These are phyloP conservation scores for Lepisosteus osseus DNA, from an alignment of 2,113 vertebrate species.

Conservation along the genomic window DNA sequence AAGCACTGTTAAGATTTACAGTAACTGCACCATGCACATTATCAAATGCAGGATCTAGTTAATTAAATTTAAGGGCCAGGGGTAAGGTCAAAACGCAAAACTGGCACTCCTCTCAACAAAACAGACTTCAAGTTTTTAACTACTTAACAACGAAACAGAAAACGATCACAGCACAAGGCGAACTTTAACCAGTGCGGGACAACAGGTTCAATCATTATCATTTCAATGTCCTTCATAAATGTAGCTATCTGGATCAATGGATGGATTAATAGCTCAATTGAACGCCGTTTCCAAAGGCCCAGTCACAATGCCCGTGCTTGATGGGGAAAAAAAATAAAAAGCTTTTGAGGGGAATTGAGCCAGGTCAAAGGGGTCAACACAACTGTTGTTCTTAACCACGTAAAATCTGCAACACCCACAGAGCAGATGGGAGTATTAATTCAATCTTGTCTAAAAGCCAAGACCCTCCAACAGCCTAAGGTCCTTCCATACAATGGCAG, in stretches of 20 bases:
- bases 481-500: not conserved
- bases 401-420: constrained; percentile 7
- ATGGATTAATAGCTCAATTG: not conserved
- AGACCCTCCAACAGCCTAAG: not conserved
- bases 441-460: constrained; percentile 3
- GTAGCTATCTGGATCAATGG: not conserved
- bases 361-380: constrained; percentile 23
- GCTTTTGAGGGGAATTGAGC: constrained; percentile 4
- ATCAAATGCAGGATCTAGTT: too few relatives aligned
- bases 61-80: too few relatives aligned
- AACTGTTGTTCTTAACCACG: constrained; percentile 11
- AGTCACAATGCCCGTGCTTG: not conserved
- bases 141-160: too few relatives aligned
- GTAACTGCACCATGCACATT: too few relatives aligned
- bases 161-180: not conserved
- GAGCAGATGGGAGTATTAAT: constrained; percentile 21
- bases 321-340: not conserved
- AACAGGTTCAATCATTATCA: constrained; percentile 1
- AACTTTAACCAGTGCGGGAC: constrained; percentile 1
- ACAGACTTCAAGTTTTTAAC: too few relatives aligned
- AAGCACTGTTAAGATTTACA: too few relatives aligned
- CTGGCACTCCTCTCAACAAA: too few relatives aligned
- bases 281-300: not conserved
- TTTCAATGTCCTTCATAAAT: not conserved
- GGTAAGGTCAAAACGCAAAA: too few relatives aligned